phyloP scores from a whole-genome alignment of 1,140 invertebrate genomes.

The Eupristina koningsbergeri region DNA sequence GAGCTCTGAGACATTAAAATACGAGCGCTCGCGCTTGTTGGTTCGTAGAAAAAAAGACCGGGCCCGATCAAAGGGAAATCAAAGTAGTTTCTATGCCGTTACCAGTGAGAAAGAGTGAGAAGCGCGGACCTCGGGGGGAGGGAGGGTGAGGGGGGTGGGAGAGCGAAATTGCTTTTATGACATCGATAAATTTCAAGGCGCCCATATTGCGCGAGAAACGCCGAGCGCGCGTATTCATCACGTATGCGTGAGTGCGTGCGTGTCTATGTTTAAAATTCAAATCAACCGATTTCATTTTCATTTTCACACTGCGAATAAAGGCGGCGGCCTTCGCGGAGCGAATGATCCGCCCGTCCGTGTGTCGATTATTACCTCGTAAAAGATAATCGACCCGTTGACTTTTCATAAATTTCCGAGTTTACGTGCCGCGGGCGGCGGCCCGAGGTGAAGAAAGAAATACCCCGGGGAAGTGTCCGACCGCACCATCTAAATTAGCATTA shows the following conservation, averaged over 20 bases:
- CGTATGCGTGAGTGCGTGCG: background rate
- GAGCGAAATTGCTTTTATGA: constrained; percentile 44
- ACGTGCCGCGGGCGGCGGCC: background rate
- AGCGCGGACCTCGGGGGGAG: background rate
- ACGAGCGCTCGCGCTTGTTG: constrained; percentile 32
- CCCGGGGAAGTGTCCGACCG: background rate
- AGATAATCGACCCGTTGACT: constrained; percentile 39
- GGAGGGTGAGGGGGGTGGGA: background rate
- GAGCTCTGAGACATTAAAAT: constrained; percentile 43
- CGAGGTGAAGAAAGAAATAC: background rate
- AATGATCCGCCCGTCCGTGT: constrained; percentile 2
- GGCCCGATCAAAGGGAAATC: constrained; percentile 46
- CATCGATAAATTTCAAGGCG: constrained; percentile 47
- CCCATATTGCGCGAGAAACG: constrained; percentile 34
- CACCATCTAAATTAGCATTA: constrained; percentile 30
- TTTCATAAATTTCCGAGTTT: constrained; percentile 37
- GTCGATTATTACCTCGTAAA: constrained; percentile 46
- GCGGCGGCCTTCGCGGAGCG: background rate
- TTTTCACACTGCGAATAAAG: constrained; percentile 45
- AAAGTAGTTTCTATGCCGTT: constrained; percentile 39
- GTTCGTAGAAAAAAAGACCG: constrained; percentile 33
- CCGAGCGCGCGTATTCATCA: constrained; percentile 14
- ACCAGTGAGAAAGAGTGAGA: background rate
- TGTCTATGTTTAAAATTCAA: constrained; percentile 41
- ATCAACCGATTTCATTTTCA: constrained; percentile 45